Percentiles rank a stretch among this genome's conserved stretches.
phyloP scores from a whole-genome alignment of 2,113 vertebrate species.

The Phodopus roborovskii region DNA sequence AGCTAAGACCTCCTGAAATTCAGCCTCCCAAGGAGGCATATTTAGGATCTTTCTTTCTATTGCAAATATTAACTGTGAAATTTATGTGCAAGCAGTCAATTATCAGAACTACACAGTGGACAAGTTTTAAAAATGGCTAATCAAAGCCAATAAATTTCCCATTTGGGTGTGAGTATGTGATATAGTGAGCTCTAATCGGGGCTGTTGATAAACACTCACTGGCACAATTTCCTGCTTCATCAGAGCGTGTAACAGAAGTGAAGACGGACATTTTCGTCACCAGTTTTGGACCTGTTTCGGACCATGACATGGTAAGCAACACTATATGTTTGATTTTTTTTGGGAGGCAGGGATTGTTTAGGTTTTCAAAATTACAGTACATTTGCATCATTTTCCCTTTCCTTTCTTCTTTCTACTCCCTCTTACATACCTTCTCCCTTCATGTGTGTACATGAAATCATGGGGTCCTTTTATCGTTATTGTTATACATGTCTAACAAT shows the following conservation, averaged over 20 bases:
- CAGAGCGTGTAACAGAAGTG: conserved; percentile 99
- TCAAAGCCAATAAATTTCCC: conserved; percentile 85
- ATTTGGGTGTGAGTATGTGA: conserved; percentile 85
- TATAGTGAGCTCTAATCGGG: conserved; percentile 88
- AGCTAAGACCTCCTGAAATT: conserved; percentile 26
- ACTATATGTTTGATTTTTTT: conserved; percentile 48
- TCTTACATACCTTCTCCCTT: neutral
- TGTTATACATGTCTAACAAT: neutral
- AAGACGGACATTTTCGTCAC: conserved; percentile 99
- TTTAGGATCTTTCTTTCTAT: conserved; percentile 21
- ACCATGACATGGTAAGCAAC: conserved; percentile 98
- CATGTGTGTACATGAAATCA: neutral
- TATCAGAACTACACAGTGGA: conserved; percentile 73
- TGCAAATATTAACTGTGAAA: conserved; percentile 84
- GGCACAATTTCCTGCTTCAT: conserved; percentile 95
- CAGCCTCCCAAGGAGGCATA: conserved; percentile 55
- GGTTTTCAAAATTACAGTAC: neutral
- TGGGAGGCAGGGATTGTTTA: no score
- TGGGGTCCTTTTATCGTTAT: neutral
- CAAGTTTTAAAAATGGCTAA: conserved; percentile 85
- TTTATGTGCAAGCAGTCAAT: conserved; percentile 82
- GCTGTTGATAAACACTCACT: conserved; percentile 90
- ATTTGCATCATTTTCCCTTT: neutral
- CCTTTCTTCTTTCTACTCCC: neutral
- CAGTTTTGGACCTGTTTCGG: conserved; percentile 98